Evolutionary conservation across 2,888 invertebrate genomes (phyloP).

Genomic region (Celastrina argiolus): DNA sequence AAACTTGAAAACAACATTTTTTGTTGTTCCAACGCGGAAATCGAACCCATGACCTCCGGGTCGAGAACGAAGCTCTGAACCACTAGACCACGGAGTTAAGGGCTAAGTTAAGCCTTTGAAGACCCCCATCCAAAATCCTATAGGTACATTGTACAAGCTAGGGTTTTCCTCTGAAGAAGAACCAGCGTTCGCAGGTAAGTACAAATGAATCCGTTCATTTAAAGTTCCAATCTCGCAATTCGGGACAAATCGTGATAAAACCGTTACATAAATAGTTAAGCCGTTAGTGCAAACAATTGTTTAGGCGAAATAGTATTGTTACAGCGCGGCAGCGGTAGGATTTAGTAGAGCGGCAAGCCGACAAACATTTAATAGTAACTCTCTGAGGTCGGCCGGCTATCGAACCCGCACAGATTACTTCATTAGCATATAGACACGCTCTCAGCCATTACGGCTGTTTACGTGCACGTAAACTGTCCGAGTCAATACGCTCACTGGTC

Average conservation of each 20-base stretch:
- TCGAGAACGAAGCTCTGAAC: no score
- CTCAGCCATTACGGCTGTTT: conserved; percentile 9
- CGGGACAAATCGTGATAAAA: conserved; percentile 3
- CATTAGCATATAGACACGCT: conserved; percentile 22
- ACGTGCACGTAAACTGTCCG: conserved; percentile 8
- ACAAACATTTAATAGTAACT: conserved; percentile 33
- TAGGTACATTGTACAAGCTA: no score
- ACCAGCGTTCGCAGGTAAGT: no score
- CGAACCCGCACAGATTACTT: conserved; percentile 29
- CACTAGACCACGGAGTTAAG: no score
- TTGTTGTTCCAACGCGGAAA: no score
- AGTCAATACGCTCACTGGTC: not conserved
- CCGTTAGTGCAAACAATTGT: conserved; percentile 17
- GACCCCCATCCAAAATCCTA: no score
- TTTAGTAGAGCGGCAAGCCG: conserved; percentile 40
- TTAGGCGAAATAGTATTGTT: conserved; percentile 5
- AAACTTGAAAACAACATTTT: no score
- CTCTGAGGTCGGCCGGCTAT: conserved; percentile 34
- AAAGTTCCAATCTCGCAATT: not conserved
- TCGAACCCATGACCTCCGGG: no score
- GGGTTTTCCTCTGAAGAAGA: no score
- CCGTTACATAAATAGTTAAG: conserved; percentile 6
- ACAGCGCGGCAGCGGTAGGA: conserved; percentile 12
- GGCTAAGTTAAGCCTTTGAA: no score
- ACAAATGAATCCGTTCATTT: not conserved